A percentile compares a stretch with the other conserved stretches of the same genome.
These are phyloP conservation scores for Florisuga fusca DNA, from an alignment of 2,797 vertebrate genomes.

Conservation along the genomic window DNA sequence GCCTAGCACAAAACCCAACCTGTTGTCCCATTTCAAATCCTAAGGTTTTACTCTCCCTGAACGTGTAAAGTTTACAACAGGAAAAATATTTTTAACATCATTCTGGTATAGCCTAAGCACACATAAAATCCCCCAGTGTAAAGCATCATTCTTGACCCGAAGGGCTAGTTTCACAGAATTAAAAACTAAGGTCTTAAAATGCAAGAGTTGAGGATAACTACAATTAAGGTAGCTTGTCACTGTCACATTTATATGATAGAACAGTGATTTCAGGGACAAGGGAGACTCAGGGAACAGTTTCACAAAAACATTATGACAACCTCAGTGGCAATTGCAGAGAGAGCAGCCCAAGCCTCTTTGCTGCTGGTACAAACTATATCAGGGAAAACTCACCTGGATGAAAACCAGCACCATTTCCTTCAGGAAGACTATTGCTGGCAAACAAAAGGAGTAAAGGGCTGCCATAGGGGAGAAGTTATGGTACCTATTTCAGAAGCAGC, in stretches of 20 bases:
- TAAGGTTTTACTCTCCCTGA: not conserved
- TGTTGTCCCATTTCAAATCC: not conserved
- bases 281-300: not conserved
- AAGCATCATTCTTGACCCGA: not conserved
- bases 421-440: not conserved
- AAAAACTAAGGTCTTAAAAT: not conserved
- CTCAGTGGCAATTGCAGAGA: not conserved
- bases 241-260: slow-evolving; percentile 10
- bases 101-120: not conserved
- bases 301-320: not conserved
- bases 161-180: not conserved
- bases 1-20: not conserved
- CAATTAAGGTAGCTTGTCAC: not conserved
- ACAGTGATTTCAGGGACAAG: not conserved
- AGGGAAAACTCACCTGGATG: not conserved
- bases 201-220: not conserved
- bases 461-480: rapidly evolving
- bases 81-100: not conserved
- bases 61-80: not conserved
- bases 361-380: not conserved
- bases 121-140: not conserved
- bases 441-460: not conserved
- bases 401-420: not conserved
- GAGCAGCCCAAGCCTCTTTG: not conserved
- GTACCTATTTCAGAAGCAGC: not conserved